Evolutionary conservation across 2,888 invertebrate species (phyloP), one percentile per base, ranked within the genome.

Genomic region (Andricus quercusramuli): DNA sequence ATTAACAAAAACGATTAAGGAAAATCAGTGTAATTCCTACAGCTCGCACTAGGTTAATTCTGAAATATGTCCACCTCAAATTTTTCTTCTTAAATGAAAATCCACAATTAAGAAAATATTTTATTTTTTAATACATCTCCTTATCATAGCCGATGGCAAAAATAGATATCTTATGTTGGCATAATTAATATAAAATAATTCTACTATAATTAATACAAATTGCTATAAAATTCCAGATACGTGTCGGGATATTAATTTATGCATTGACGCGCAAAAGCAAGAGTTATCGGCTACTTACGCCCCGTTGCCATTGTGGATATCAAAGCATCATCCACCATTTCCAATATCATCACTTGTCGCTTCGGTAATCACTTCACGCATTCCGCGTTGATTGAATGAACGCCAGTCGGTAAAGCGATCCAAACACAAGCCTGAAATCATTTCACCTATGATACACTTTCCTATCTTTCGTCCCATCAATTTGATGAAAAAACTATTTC

Each of bases 291-390:
- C 64, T 29, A 25, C 64, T 64, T 64, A 64, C 64, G 64, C 64
- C 64, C 25, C 29, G 29, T 32, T 47, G 17, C 51, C 20, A n/a
- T 51, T 11, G 51, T 25, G 5, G 20, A 56, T 56, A 82, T 79
- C 83, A 77, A 82, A 80, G 80, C 78, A 74, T 76, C 76, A 80
- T 82, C 83, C 80, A 82, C 83, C 83, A 82, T 84, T 88, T 88
- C 86, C 86, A 88, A 88, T 87, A 88, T 88, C 88, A 86, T 84
- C 86, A 83, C 83, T 87, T 84, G 84, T 85, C 86, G 87, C 86
- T 86, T 83, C 80, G 83, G 84, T 88, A 87, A 87, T 89, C 87
- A 87, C 88, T 88, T 84, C 84, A 86, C 83, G 84, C 86, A 83
- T 82, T 85, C 85, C 81, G 82, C 82, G 84, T 79, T 83, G 80